Evolutionary conservation across 2,888 invertebrate genomes (phyloP).

Genomic region (Pterostichus madidus): DNA sequence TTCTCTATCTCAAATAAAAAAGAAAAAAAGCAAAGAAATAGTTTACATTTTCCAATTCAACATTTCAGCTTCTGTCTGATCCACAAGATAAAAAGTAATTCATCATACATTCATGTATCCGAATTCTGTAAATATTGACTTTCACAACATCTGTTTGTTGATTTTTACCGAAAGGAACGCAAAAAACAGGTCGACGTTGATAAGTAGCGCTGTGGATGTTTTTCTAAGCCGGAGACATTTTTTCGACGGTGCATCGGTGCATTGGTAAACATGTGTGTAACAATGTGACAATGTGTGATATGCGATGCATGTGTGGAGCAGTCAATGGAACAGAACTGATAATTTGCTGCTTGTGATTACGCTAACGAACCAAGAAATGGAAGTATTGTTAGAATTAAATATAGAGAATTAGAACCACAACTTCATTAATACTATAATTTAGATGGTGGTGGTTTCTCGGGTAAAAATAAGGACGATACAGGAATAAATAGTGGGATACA

Average conservation of each 20-base stretch:
- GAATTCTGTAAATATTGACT: constrained; percentile 32
- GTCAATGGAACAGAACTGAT: constrained; percentile 8
- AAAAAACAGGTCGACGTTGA: constrained; percentile 26
- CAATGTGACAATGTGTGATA: neutral
- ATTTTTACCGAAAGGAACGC: constrained; percentile 12
- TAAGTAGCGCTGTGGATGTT: constrained; percentile 1
- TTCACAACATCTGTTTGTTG: constrained; percentile 30
- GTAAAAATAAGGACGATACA: too few relatives aligned
- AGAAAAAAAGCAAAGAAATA: neutral
- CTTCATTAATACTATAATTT: too few relatives aligned
- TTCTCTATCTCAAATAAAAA: neutral
- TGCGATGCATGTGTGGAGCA: constrained; percentile 14
- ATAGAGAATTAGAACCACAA: too few relatives aligned
- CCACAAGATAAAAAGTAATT: constrained; percentile 27
- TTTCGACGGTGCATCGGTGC: neutral
- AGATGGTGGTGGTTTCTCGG: too few relatives aligned
- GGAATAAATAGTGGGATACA: too few relatives aligned
- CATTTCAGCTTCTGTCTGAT: neutral
- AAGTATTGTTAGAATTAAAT: neutral
- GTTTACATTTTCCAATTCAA: constrained; percentile 7
- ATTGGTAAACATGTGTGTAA: neutral
- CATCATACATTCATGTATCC: constrained; percentile 28
- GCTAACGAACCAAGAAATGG: constrained; percentile 31
- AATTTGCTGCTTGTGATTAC: constrained; percentile 22
- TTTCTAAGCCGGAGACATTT: neutral